Conservation (phyloP, 2,797 vertebrate genomes). For the Limosa lapponica region DNA sequence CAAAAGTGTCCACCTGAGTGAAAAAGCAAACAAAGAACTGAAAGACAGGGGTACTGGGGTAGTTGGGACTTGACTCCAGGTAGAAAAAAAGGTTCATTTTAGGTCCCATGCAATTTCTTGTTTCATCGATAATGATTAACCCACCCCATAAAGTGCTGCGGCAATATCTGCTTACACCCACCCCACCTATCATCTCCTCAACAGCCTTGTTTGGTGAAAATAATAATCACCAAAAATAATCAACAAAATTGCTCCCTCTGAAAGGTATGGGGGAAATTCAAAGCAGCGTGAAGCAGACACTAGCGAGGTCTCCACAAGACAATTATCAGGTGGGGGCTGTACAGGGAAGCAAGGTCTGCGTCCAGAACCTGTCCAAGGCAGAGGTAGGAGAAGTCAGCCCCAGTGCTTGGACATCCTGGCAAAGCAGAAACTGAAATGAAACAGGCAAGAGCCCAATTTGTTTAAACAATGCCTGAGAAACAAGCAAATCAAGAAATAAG, state of each 20-base stretch:
- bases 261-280: background rate
- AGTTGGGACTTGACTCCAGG: background rate
- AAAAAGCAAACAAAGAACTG: background rate
- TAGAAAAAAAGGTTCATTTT: background rate
- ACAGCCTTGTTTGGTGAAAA: background rate
- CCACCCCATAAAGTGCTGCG: background rate
- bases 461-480: background rate
- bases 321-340: background rate
- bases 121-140: background rate
- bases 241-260: background rate
- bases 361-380: background rate
- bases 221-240: background rate
- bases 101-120: background rate
- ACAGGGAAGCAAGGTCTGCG: background rate
- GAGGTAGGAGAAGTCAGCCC: background rate
- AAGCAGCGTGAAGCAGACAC: background rate
- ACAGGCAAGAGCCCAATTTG: background rate
- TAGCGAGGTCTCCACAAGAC: background rate
- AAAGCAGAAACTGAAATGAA: background rate
- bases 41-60: fast-evolving
- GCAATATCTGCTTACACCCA: background rate
- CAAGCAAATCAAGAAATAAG: background rate
- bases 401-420: background rate
- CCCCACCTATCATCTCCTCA: background rate
- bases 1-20: background rate